Percentiles rank a stretch among this genome's conserved stretches.
phyloP scores from a whole-genome alignment of 2,888 invertebrate species.

The Torymus tubicola region DNA sequence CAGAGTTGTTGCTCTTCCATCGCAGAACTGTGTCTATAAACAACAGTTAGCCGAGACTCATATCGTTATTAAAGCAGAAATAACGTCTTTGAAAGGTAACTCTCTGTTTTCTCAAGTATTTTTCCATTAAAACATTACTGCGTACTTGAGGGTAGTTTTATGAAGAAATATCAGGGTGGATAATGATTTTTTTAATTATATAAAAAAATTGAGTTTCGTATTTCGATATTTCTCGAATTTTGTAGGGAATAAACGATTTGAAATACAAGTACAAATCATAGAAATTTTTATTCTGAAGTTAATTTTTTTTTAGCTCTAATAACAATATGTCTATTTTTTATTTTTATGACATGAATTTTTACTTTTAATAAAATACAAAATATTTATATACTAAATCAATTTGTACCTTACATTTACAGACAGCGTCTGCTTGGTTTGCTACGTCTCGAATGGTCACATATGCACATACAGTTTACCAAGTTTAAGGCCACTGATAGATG shows the following conservation, averaged over 20 bases:
- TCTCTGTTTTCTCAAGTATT: not conserved
- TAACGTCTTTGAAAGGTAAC: slow-evolving; percentile 92
- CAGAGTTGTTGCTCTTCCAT: slow-evolving; percentile 94
- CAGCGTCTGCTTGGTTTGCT: slow-evolving; percentile 95
- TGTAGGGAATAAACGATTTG: too few relatives aligned
- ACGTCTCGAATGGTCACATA: slow-evolving; percentile 95
- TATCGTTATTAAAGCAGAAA: slow-evolving; percentile 96
- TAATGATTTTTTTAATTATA: too few relatives aligned
- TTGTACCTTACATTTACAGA: slow-evolving; percentile 80
- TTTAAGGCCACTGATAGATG: slow-evolving; percentile 92
- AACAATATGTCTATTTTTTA: not conserved
- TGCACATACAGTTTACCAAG: slow-evolving; percentile 97
- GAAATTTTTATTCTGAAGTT: too few relatives aligned
- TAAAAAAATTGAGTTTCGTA: too few relatives aligned
- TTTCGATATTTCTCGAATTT: too few relatives aligned
- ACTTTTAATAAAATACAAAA: not conserved
- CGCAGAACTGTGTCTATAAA: slow-evolving; percentile 95
- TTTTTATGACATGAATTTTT: slow-evolving; percentile 37
- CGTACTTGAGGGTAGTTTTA: too few relatives aligned
- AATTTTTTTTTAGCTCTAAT: too few relatives aligned
- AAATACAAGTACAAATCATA: too few relatives aligned
- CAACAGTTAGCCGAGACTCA: slow-evolving; percentile 95
- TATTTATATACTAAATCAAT: not conserved
- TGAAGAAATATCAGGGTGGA: too few relatives aligned
- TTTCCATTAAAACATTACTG: too few relatives aligned